phyloP scores from a whole-genome alignment of 2,888 invertebrate species.

The Trypoxylon attenuatum region DNA sequence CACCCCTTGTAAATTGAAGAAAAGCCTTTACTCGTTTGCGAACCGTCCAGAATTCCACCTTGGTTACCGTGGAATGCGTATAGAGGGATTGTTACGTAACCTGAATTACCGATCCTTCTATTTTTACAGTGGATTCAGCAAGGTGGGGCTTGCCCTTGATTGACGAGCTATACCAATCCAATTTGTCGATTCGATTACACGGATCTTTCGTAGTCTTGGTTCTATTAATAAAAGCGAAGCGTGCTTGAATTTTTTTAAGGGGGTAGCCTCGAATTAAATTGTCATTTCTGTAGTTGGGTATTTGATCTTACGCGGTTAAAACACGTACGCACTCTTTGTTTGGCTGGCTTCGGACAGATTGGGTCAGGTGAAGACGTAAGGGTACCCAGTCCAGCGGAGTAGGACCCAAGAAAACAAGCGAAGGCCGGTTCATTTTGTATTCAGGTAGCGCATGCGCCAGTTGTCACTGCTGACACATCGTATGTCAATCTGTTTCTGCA shows the following conservation, averaged over 20 bases:
- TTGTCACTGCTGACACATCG: conserved; percentile 75
- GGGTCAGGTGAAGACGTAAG: conserved; percentile 30
- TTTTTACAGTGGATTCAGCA: conserved; percentile 43
- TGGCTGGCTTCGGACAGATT: conserved; percentile 4
- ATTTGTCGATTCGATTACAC: conserved; percentile 25
- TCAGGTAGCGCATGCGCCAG: conserved; percentile 73
- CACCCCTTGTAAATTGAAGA: background rate
- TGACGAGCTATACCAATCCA: conserved; percentile 39
- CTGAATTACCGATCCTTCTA: conserved; percentile 37
- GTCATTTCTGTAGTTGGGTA: too few species aligned
- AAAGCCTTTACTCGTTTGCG: background rate
- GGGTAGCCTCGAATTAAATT: too few species aligned
- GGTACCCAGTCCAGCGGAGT: conserved; percentile 19
- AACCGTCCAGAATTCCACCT: background rate
- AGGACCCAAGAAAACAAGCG: conserved; percentile 39
- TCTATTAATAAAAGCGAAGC: conserved; percentile 5
- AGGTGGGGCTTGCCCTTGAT: conserved; percentile 55
- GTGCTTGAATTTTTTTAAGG: background rate
- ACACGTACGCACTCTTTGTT: too few species aligned
- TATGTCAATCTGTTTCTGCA: conserved; percentile 72
- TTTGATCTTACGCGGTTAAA: too few species aligned
- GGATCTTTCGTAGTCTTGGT: conserved; percentile 15
- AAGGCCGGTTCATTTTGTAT: conserved; percentile 70
- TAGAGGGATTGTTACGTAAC: conserved; percentile 23
- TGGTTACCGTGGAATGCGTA: conserved; percentile 6